phyloP scores from a whole-genome alignment of 2,888 invertebrate species.

The Parascotia fuliginaria region DNA sequence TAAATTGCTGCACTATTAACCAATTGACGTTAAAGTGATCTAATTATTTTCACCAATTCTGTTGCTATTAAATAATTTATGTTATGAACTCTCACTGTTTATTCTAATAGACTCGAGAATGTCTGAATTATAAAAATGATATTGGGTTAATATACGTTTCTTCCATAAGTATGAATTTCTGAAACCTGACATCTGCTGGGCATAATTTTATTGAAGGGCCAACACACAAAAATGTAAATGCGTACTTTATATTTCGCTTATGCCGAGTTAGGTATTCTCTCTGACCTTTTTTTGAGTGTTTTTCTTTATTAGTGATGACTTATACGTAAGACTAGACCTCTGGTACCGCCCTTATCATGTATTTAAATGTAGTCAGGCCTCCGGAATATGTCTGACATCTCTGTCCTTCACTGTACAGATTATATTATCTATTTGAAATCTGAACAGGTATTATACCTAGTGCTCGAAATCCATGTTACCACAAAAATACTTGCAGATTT shows the following conservation, averaged over 20 bases:
- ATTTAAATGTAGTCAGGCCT: slow-evolving; percentile 5
- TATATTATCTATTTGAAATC: slow-evolving; percentile 7
- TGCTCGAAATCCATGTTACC: background rate
- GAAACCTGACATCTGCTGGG: slow-evolving; percentile 33
- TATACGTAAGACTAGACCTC: slow-evolving; percentile 9
- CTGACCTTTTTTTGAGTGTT: slow-evolving; percentile 17
- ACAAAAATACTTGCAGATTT: background rate
- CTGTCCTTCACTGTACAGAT: slow-evolving; percentile 11
- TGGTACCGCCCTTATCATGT: slow-evolving; percentile 34
- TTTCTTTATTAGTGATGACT: slow-evolving; percentile 24
- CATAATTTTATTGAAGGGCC: slow-evolving; percentile 41
- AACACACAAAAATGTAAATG: slow-evolving; percentile 32
- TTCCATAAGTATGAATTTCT: slow-evolving; percentile 25
- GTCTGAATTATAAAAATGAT: no score
- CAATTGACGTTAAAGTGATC: no score
- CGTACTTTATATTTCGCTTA: slow-evolving; percentile 30
- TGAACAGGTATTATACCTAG: slow-evolving; percentile 3
- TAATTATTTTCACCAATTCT: no score
- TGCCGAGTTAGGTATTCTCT: slow-evolving; percentile 16
- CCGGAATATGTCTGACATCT: slow-evolving; percentile 13
- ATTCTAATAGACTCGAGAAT: no score
- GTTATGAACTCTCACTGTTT: no score
- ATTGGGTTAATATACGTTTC: background rate
- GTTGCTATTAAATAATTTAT: no score
- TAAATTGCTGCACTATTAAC: no score